Base-by-base conservation (phyloP, 2,797 vertebrate species). In the Masticophis lateralis region DNA sequence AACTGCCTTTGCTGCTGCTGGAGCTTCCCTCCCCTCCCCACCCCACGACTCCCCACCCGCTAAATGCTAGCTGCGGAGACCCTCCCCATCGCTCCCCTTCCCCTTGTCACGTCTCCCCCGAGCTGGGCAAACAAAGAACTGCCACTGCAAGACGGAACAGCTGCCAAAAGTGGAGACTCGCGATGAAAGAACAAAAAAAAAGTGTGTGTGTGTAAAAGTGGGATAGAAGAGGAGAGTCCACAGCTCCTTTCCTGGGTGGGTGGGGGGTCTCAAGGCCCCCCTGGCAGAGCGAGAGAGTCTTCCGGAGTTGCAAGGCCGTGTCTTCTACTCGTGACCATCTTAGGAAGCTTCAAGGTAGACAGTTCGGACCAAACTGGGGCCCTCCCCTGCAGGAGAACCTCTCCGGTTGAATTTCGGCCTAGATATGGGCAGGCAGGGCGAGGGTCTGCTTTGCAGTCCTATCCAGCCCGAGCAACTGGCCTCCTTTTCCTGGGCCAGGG, bases 51-150 rank as follows among this genome's bases (percentile, higher is more conserved):
- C 59, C 59, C 22, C 22, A 0, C 63, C 8, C 1, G 11, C 90
- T 55, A 63, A 61, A 13, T 1, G 2, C 53, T 59, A 69, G 25
- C 60, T 69, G 79, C 53, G 32, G 16, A 59, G 60, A 10, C 20
- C n/a, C 27, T 2, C 1, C 2, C 56, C 25, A 6, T 59, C 32
- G 3, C 63, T 8, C 6, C 22, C 43, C 59, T 69, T 55, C 57
- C 93, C 43, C 55, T 53, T 37, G 92, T 37, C 92, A 93, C 93
- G 92, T 92, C 88, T 59, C 20, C 47, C 51, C 18, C 20, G 5
- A 74, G 56, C 9, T 55, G 91, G 90, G 95, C 87, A 93, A 94
- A 95, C 92, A 91, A 92, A 94, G 89, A 27, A 43, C 22, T 25
- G 74, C 60, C 28, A 88, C 43, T 18, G 32, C 16, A 18, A 66